phyloP scores from a whole-genome alignment of 2,888 invertebrate species.

The Heliconius ethilla region DNA sequence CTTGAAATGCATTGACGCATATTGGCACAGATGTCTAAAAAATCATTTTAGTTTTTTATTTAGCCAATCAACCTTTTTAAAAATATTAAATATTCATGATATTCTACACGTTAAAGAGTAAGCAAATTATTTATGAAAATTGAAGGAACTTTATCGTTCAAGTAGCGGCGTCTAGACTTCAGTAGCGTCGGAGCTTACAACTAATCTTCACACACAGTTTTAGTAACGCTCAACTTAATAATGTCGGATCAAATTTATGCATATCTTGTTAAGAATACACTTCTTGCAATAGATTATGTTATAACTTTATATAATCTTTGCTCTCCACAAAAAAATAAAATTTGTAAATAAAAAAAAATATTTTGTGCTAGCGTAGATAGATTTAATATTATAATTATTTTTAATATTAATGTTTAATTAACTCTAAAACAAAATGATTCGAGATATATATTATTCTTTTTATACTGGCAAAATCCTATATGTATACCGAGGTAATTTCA shows the following conservation, averaged over 20 bases:
- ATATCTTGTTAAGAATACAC: slow-evolving; percentile 4
- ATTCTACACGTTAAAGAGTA: slow-evolving; percentile 24
- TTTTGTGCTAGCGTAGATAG: not conserved
- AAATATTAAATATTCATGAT: slow-evolving; percentile 18
- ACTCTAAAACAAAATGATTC: not conserved
- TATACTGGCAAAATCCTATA: not conserved
- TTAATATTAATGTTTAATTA: not conserved
- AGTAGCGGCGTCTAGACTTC: slow-evolving; percentile 65
- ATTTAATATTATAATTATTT: not conserved
- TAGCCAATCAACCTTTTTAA: slow-evolving; percentile 10
- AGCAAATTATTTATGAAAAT: slow-evolving; percentile 41
- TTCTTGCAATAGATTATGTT: slow-evolving; percentile 13
- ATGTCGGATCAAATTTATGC: slow-evolving; percentile 41
- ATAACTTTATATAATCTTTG: not conserved
- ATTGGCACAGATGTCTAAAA: slow-evolving; percentile 30
- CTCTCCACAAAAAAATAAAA: not conserved
- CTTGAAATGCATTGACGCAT: slow-evolving; percentile 44
- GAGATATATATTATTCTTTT: no score
- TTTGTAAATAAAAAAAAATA: not conserved
- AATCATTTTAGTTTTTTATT: not conserved
- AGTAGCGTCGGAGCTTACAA: slow-evolving; percentile 49
- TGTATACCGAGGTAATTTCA: not conserved
- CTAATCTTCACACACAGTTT: slow-evolving; percentile 49
- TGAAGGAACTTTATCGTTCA: slow-evolving; percentile 45
- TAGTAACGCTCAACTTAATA: slow-evolving; percentile 42